Evolutionary conservation across 1,140 invertebrate genomes (phyloP).

Genomic region (Leptinotarsa defecta): DNA sequence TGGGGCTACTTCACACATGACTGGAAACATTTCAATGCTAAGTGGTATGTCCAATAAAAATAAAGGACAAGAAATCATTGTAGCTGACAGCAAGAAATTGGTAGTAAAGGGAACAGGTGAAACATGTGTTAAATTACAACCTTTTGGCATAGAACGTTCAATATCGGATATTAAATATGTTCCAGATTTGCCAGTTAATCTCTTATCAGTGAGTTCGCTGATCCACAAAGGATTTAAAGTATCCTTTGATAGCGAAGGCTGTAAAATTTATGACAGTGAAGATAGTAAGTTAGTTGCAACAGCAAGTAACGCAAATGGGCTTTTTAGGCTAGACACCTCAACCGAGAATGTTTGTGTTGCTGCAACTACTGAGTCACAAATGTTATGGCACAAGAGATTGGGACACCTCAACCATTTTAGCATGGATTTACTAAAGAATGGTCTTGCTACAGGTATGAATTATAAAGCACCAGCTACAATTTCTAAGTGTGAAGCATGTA

Average conservation of each 20-base stretch:
- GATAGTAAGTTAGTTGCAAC: constrained; percentile 27
- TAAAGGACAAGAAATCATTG: constrained; percentile 25
- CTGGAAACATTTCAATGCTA: constrained; percentile 25
- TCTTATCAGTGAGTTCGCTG: constrained; percentile 35
- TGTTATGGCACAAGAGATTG: constrained; percentile 37
- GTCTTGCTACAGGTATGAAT: constrained; percentile 24
- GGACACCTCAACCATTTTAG: constrained; percentile 34
- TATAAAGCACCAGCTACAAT: constrained; percentile 10
- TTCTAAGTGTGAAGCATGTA: constrained; percentile 31
- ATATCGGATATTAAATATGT: constrained; percentile 35
- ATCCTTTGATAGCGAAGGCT: constrained; percentile 28
- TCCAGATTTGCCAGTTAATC: constrained; percentile 34
- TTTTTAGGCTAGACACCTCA: constrained; percentile 25
- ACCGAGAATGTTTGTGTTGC: constrained; percentile 13
- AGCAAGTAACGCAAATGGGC: constrained; percentile 28
- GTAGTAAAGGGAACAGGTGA: constrained; percentile 18
- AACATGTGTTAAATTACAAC: constrained; percentile 23
- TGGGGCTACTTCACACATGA: constrained; percentile 38
- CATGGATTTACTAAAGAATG: constrained; percentile 35
- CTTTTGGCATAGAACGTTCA: constrained; percentile 7
- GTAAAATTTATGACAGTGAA: constrained; percentile 31
- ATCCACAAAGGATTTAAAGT: constrained; percentile 30
- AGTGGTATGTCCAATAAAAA: constrained; percentile 21
- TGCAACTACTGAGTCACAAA: constrained; percentile 14
- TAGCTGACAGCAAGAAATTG: constrained; percentile 28